These are phyloP conservation scores for Prunella himalayana DNA, from an alignment of 2,113 vertebrate species.

Conservation along the genomic window DNA sequence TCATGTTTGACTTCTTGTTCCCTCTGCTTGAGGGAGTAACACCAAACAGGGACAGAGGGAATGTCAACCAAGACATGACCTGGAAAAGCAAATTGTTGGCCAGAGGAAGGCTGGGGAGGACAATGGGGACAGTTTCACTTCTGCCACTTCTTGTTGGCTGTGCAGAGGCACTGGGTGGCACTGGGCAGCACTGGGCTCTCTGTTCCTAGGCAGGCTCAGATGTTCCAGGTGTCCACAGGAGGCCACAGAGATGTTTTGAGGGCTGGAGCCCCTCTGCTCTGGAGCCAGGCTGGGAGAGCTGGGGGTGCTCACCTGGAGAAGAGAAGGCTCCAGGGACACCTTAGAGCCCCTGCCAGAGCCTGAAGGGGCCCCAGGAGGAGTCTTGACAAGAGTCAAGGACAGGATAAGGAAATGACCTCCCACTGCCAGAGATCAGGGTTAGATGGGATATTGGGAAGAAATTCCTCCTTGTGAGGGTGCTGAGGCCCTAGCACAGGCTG, in stretches of 20 bases:
- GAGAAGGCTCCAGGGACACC: not conserved
- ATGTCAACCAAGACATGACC: accelerated
- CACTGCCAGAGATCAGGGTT: not conserved
- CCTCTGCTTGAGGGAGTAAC: not conserved
- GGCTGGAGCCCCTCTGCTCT: not conserved
- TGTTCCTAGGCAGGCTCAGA: not conserved
- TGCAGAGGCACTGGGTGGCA: not conserved
- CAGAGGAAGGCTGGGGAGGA: not conserved
- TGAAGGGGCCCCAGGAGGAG: not conserved
- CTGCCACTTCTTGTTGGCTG: not conserved
- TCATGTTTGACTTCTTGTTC: not conserved
- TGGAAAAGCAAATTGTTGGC: not conserved
- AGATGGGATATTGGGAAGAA: not conserved
- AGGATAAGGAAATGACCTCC: not conserved
- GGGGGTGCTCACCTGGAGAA: not conserved
- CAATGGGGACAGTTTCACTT: not conserved
- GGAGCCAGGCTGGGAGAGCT: not conserved
- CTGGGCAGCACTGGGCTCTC: not conserved
- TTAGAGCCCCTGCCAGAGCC: not conserved
- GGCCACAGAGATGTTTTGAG: not conserved
- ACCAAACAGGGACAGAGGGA: not conserved
- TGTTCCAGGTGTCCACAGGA: not conserved
- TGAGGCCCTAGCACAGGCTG: accelerated
- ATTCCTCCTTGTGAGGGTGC: not conserved
- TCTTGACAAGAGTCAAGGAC: not conserved